Evolutionary conservation across 1,140 invertebrate genomes (phyloP).

Genomic region (Uloborus diversus): DNA sequence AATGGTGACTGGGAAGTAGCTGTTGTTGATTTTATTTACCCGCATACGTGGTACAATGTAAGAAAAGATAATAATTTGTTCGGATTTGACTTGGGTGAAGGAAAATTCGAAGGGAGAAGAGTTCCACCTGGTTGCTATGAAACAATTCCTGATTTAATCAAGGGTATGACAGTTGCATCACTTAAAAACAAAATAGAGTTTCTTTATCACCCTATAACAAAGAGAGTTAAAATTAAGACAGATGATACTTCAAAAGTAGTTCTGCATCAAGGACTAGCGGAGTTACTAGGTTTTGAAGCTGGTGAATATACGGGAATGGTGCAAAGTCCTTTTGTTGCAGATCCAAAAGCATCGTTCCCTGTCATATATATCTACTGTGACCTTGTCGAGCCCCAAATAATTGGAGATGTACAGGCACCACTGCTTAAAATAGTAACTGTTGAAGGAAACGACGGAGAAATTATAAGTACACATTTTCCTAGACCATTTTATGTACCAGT

Average conservation of each 20-base stretch:
- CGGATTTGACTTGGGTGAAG: too few relatives aligned
- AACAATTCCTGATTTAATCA: neutral
- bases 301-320: neutral
- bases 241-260: neutral
- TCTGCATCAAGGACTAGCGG: neutral
- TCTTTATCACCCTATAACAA: neutral
- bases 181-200: neutral
- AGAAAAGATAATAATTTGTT: slow-evolving; percentile 9
- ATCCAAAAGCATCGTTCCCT: neutral
- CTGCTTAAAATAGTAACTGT: neutral
- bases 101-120: neutral
- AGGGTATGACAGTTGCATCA: neutral
- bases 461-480: neutral
- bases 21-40: neutral
- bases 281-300: neutral
- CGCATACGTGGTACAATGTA: neutral
- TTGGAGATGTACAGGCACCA: neutral
- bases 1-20: neutral
- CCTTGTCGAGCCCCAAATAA: neutral
- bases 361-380: neutral
- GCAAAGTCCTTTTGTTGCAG: neutral
- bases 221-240: neutral
- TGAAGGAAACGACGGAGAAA: neutral
- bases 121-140: neutral
- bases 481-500: slow-evolving; percentile 6